Base-by-base conservation (phyloP, 2,113 vertebrate species). In the Gopherus evgoodei region DNA sequence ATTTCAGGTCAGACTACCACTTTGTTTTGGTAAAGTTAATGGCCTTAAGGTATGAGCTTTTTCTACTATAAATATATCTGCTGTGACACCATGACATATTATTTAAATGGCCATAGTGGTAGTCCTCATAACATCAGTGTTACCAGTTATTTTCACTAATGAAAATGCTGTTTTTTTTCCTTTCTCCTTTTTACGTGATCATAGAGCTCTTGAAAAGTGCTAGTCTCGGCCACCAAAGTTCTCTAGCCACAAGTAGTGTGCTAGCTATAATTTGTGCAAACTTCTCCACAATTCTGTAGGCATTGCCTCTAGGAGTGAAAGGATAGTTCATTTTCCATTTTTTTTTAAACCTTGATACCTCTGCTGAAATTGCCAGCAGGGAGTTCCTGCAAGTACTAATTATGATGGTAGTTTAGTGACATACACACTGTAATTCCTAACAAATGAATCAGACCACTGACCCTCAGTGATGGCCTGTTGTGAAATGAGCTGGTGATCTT, bases 191-290 rank as follows among this genome's bases (percentile, higher is more conserved):
- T 81, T 88, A 52, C 90, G 69, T 59, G 54, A 78, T 52, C 11
- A 5, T 75, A 75, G 72, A 87, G 53, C 62, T 49, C 14, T 38
- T 93, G 52, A 81, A 92, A 88, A 9, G 44, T 92, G 83, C 6
- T 3, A 44, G 12, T 50, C 11, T 8, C 76, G 75, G 50, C 42
- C 91, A 65, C 0, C 62, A 38, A 42, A 79, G 3, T 53, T 96
- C 52, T 88, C 9, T 88, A 57, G 72, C 16, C 2, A 35, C 25
- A 90, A 3, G 1, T 47, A 9, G 78, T 19, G 24, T 19, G n/a
- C 42, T 76, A 76, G 9, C 6, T 0, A 2, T n/a, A 52, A 9
- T 4, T 0, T 5, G 2, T 90, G 11, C 31, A 85, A 52, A 35
- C 44, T 11, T 83, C 84, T 57, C 47, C 87, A 49, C 29, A 17